Base-by-base conservation (phyloP, 2,797 vertebrate genomes). In the Cyclura pinguis region DNA sequence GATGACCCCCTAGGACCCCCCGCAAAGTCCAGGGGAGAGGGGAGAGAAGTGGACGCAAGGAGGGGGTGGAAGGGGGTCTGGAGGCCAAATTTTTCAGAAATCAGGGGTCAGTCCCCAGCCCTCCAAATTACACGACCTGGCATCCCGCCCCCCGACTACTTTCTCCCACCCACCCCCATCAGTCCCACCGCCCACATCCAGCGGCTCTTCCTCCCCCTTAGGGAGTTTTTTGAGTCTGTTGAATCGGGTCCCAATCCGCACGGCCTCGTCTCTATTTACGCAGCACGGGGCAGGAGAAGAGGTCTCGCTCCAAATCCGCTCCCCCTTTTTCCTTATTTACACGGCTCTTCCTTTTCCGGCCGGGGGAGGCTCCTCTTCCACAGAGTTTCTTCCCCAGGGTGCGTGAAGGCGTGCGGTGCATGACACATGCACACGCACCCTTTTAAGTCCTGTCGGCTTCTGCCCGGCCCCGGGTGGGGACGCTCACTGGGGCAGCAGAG, bases 401-500 rank as follows among this genome's bases (percentile, higher is more conserved):
- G 9, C 12, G 13, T 59, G 57, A 18, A 18, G 20, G 16, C 5
- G 57, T 59, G 16, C 0, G 3, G 59, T 62, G 59, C 24, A 1
- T 62, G 59, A 62, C 0, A 62, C 18, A 24, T 6, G 22, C 59
- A 62, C 20, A 62, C 20, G 24, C 59, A 22, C 59, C 6, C 59
- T 62, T 59, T 59, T 57, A 57, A 57, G 57, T 16, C 57, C 8
- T 16, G 77, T 94, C 93, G 96, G 96, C 95, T 96, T 95, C 52
- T 62, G 92, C 87, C 32, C 22, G 67, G 89, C 78, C 38, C 3
- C 55, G 2, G 64, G 84, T 57, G 87, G 84, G 80, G 74, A 73
- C 81, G 82, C 55, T 97, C 97, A 98, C 88, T 98, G 98, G 94
- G 98, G 99, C 97, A 98, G 97, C 96, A 99, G 97, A 62, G 98